phyloP scores from a whole-genome alignment of 2,113 vertebrate genomes.

The Tringa solitaria region DNA sequence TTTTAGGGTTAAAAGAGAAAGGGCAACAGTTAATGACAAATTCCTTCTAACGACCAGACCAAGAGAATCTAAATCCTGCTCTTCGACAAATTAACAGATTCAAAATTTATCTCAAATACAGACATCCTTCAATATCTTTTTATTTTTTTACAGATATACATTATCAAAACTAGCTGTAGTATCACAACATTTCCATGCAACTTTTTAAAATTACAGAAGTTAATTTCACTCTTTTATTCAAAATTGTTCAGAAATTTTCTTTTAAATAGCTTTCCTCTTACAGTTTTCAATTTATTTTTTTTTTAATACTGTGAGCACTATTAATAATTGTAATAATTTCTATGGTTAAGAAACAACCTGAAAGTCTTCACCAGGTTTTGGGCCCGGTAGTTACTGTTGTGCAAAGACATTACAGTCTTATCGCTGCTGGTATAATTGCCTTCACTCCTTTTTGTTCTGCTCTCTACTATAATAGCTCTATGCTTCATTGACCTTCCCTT shows the following conservation, averaged over 20 bases:
- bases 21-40: background rate
- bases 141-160: background rate
- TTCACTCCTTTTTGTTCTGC: constrained; percentile 21
- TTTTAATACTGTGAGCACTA: background rate
- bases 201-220: background rate
- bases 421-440: background rate
- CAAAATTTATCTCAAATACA: background rate
- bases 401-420: background rate
- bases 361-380: background rate
- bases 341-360: background rate
- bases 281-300: background rate
- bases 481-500: constrained; percentile 33
- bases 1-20: background rate
- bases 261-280: background rate
- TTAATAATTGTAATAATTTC: background rate
- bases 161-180: background rate
- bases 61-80: background rate
- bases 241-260: background rate
- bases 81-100: background rate
- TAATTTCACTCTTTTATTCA: background rate
- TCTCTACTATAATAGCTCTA: constrained; percentile 6
- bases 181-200: background rate
- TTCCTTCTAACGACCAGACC: background rate
- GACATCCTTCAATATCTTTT: background rate
- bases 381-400: background rate